These are phyloP conservation scores for Aplysina aerophoba DNA, from an alignment of 37 sponge, comb jelly and placozoan species.

Conservation along the genomic window DNA sequence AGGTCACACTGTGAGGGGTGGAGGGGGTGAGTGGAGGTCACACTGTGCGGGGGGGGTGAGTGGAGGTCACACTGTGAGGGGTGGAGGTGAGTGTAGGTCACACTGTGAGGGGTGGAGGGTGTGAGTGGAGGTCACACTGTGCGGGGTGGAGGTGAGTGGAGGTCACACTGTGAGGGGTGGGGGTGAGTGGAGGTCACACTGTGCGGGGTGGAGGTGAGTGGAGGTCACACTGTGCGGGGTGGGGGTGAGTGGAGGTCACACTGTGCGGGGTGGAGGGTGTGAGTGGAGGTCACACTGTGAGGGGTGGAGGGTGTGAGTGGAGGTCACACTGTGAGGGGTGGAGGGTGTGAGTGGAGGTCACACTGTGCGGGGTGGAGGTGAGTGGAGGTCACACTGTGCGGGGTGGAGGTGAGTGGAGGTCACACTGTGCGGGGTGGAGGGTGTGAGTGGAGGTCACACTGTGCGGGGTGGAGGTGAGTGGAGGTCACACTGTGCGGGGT, in stretches of 20 bases:
- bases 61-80: slow-evolving; percentile 65
- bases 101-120: not conserved
- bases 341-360: not conserved
- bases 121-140: slow-evolving; percentile 81
- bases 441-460: slow-evolving; percentile 86
- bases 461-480: not conserved
- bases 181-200: slow-evolving; percentile 86
- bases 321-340: slow-evolving; percentile 55
- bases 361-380: slow-evolving; percentile 31
- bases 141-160: not conserved
- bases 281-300: not conserved
- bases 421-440: not conserved
- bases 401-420: not conserved
- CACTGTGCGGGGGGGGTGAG: slow-evolving; percentile 44
- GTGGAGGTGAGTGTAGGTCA: not conserved
- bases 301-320: too few species aligned
- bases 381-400: slow-evolving; percentile 71
- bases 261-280: not conserved
- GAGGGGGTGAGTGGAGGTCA: not conserved
- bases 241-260: slow-evolving; percentile 89
- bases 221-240: not conserved
- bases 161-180: not conserved
- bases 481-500: not conserved
- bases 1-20: slow-evolving; percentile 55
- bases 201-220: not conserved